Base-by-base conservation (phyloP, 2,113 vertebrate species). In the Syngnathus typhle region DNA sequence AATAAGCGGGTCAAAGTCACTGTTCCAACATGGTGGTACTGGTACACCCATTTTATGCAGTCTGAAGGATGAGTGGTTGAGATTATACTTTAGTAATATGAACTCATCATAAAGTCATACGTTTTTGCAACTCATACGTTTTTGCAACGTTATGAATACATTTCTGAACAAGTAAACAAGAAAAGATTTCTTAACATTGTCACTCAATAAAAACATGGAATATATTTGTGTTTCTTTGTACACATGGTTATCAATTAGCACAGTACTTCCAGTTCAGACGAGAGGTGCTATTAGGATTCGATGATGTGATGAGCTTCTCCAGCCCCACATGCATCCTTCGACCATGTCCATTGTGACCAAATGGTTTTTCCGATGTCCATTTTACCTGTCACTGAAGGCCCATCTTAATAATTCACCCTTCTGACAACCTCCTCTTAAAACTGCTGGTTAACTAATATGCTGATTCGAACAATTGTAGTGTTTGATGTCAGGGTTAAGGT, bases 1-100 rank as follows among this genome's bases (percentile, higher is more conserved):
- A 75, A 73, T 66, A 43, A 55, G 23, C 23, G 1, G 23, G 23
- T 23, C 23, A 23, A 62, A 59, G 61, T 77, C 65, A 15, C 36
- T 60, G 6, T 37, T 4, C 9, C 18, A 19, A 8, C 2, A n/a
- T 60, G 18, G 39, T 38, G 46, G 32, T 43, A 32, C 3, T 32
- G 27, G 41, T 19, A 62, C 46, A 68, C 44, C 13, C 44, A 27
- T 55, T 55, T 13, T 55, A 6, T 27, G 23, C 52, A 55, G 23
- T 55, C 12, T 55, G n/a, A 54, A 23, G 19, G 51, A 68, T 44
- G 56, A 71, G 38, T 67, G 51, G 52, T 71, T 63, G 23, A 19
- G 19, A 15, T 43, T 15, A 38, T 18, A 6, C n/a, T 56, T 27
- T 21, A 21, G 19, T 54, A 23, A 11, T 54, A 60, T 60, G 59